phyloP scores from a whole-genome alignment of 1,140 invertebrate genomes.

The Leptinotarsa undecemlineata region DNA sequence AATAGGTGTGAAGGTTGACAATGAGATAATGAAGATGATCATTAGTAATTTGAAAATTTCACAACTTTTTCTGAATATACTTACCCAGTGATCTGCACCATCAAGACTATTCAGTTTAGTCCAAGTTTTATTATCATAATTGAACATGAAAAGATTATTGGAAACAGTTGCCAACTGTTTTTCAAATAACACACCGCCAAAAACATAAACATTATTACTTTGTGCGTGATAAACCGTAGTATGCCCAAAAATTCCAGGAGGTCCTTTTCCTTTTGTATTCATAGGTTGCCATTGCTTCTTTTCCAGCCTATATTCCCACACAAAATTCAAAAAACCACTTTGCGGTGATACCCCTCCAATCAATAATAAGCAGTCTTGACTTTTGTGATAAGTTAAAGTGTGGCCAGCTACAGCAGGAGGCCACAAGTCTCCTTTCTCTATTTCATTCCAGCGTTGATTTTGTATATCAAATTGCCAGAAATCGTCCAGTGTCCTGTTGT shows the following conservation, averaged over 20 bases:
- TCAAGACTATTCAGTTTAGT: conserved; percentile 63
- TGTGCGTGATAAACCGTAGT: conserved; percentile 82
- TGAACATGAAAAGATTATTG: conserved; percentile 76
- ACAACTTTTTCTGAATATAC: background rate
- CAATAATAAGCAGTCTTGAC: conserved; percentile 77
- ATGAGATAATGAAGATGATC: no score
- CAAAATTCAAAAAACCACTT: conserved; percentile 73
- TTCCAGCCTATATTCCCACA: conserved; percentile 83
- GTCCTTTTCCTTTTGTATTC: conserved; percentile 71
- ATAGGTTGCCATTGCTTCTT: conserved; percentile 64
- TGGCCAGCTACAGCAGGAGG: conserved; percentile 83
- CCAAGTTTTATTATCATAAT: conserved; percentile 77
- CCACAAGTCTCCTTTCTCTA: conserved; percentile 59
- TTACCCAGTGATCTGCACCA: conserved; percentile 44
- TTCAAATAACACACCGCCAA: conserved; percentile 78
- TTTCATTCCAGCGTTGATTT: conserved; percentile 81
- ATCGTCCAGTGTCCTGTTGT: conserved; percentile 75
- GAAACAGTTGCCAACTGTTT: conserved; percentile 62
- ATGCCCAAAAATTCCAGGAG: conserved; percentile 87
- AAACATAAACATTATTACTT: conserved; percentile 85
- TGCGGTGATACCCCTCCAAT: conserved; percentile 87
- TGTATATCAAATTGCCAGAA: conserved; percentile 94
- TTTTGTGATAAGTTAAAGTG: conserved; percentile 78
- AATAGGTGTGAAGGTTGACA: no score
- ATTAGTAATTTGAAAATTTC: no score